Evolutionary conservation across 2,797 vertebrate species (phyloP).

Genomic region (Jordanella pulchra): DNA sequence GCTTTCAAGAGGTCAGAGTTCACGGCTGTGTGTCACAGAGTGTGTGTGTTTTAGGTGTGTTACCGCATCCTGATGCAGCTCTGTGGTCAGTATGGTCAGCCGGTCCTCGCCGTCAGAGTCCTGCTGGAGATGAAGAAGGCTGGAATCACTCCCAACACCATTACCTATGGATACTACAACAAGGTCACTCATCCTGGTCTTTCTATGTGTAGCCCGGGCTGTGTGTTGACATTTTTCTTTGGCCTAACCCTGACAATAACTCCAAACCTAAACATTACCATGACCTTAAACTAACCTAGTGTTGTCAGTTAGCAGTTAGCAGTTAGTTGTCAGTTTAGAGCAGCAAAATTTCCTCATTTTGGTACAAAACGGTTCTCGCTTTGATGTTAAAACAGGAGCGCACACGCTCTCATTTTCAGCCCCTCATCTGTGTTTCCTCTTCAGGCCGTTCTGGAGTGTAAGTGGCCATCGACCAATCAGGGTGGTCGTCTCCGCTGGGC

Average conservation of each 20-base stretch:
- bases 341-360: no score
- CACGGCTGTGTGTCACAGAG: neutral
- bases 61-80: slow-evolving; percentile 96
- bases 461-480: slow-evolving; percentile 91
- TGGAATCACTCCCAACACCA: slow-evolving; percentile 92
- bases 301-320: no score
- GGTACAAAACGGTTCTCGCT: no score
- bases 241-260: no score
- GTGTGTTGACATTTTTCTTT: no score
- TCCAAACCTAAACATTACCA: no score
- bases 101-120: slow-evolving; percentile 90
- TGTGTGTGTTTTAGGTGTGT: slow-evolving; percentile 83
- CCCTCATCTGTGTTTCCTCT: slow-evolving; percentile 3
- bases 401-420: neutral
- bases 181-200: slow-evolving; percentile 78
- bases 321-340: no score
- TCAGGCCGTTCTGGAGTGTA: slow-evolving; percentile 94
- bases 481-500: slow-evolving; percentile 91
- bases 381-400: no score
- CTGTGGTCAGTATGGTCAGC: slow-evolving; percentile 93
- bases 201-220: no score
- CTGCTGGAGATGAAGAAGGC: slow-evolving; percentile 95
- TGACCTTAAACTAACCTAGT: no score
- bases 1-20: neutral
- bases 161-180: slow-evolving; percentile 97